phyloP scores from a whole-genome alignment of 2,888 invertebrate genomes.

The Coleophora deauratella region DNA sequence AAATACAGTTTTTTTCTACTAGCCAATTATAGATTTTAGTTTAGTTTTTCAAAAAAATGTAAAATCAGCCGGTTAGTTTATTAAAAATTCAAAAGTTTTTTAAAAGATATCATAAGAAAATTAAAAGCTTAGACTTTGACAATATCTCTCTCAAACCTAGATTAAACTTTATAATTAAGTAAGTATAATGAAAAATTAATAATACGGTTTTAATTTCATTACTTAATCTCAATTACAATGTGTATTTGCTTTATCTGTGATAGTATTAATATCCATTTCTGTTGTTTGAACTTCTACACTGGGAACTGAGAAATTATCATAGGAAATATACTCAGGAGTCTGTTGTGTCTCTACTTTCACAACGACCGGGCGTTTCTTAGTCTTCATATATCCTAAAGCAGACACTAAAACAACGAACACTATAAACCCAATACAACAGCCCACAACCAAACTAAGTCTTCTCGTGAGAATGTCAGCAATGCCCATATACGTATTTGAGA shows the following conservation, averaged over 20 bases:
- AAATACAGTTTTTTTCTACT: too few relatives aligned
- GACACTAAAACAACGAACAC: constrained; percentile 89
- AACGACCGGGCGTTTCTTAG: constrained; percentile 86
- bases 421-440: constrained; percentile 89
- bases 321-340: constrained; percentile 87
- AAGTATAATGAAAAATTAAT: too few relatives aligned
- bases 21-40: too few relatives aligned
- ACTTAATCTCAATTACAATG: constrained; percentile 40
- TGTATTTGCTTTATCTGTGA: constrained; percentile 54
- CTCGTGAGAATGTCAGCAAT: constrained; percentile 85
- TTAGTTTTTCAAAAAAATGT: too few relatives aligned
- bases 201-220: neutral
- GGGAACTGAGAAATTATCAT: constrained; percentile 66
- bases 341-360: constrained; percentile 81
- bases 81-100: too few relatives aligned
- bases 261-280: constrained; percentile 63
- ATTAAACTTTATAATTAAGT: too few relatives aligned
- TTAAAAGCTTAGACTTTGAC: too few relatives aligned
- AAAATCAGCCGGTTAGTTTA: too few relatives aligned
- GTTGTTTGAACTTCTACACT: constrained; percentile 54
- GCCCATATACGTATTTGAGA: constrained; percentile 78
- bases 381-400: constrained; percentile 88
- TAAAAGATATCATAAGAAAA: too few relatives aligned
- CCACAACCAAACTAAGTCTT: constrained; percentile 88
- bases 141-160: too few relatives aligned